phyloP scores from a whole-genome alignment of 2,113 vertebrate species.

The Deroptyus accipitrinus region DNA sequence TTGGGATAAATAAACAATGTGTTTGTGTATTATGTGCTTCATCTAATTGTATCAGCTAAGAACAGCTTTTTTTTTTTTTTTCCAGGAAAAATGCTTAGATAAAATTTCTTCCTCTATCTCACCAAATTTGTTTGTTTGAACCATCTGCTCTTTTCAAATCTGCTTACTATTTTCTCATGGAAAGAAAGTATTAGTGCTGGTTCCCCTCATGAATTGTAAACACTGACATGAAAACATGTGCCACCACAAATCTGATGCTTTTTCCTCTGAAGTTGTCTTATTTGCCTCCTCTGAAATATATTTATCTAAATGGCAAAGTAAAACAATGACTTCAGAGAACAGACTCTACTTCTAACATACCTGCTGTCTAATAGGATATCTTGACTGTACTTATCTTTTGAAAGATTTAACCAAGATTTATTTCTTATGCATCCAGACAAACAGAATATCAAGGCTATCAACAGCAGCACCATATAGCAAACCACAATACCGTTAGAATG shows the following conservation, averaged over 20 bases:
- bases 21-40: background rate
- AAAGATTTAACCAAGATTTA: background rate
- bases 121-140: background rate
- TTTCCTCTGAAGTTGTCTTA: background rate
- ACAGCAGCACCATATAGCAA: background rate
- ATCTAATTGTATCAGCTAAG: background rate
- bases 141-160: background rate
- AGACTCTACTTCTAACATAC: background rate
- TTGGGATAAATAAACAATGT: background rate
- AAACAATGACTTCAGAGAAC: background rate
- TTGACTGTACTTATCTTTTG: background rate
- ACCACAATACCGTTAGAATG: background rate
- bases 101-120: background rate
- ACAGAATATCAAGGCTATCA: background rate
- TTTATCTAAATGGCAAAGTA: background rate
- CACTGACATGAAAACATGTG: background rate
- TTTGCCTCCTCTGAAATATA: background rate
- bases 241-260: background rate
- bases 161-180: background rate
- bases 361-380: background rate
- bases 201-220: background rate
- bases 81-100: background rate
- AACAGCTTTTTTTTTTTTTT: background rate
- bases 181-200: background rate
- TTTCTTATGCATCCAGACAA: background rate